Percentiles rank a stretch among this genome's conserved stretches.
These are phyloP conservation scores for Agrochola macilenta DNA, from an alignment of 2,888 invertebrate genomes.

Conservation along the genomic window DNA sequence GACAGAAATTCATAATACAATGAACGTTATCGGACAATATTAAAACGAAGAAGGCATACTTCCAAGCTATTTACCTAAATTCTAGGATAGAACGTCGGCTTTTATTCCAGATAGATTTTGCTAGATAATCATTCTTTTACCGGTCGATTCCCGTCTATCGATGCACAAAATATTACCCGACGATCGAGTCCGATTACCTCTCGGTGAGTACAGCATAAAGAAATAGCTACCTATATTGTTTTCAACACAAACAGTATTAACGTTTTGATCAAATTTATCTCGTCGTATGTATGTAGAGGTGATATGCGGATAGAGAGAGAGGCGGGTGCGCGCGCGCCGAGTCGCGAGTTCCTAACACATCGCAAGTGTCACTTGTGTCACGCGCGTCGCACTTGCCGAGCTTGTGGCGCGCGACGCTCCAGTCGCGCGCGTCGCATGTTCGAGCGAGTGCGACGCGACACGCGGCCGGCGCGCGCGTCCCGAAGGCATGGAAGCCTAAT, in stretches of 20 bases:
- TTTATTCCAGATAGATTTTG: constrained; percentile 90
- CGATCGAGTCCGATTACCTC: constrained; percentile 85
- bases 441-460: constrained; percentile 44
- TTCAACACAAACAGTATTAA: constrained; percentile 88
- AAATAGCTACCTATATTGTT: constrained; percentile 85
- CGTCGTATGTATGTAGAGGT: constrained; percentile 87
- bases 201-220: constrained; percentile 80
- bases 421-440: constrained; percentile 38
- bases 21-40: constrained; percentile 90
- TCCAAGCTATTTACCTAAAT: constrained; percentile 89
- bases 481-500: constrained; percentile 86
- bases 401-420: constrained; percentile 65
- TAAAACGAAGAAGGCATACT: constrained; percentile 88
- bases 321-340: constrained; percentile 73
- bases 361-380: constrained; percentile 19
- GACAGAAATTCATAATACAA: constrained; percentile 86
- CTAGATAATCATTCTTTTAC: constrained; percentile 88
- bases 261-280: constrained; percentile 86
- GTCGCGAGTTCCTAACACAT: constrained; percentile 38
- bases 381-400: constrained; percentile 51
- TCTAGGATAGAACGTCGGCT: constrained; percentile 89
- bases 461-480: constrained; percentile 71
- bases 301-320: constrained; percentile 87
- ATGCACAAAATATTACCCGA: constrained; percentile 89
- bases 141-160: constrained; percentile 85